These are phyloP conservation scores for Micrasema longulum DNA, from an alignment of 1,140 invertebrate species.

Conservation along the genomic window DNA sequence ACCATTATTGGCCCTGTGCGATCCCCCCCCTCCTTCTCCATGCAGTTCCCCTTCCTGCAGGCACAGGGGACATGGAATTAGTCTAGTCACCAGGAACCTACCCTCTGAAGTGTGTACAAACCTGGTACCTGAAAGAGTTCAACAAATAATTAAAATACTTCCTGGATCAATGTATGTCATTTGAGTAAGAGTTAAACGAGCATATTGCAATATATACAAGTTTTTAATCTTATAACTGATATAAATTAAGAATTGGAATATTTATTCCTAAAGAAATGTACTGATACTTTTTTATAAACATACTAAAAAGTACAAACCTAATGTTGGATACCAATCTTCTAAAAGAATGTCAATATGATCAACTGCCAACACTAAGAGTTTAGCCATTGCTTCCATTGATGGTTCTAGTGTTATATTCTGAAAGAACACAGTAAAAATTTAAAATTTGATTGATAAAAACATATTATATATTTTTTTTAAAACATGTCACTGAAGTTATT, in stretches of 20 bases:
- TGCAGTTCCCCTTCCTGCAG: slow-evolving; percentile 63
- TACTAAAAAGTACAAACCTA: slow-evolving; percentile 68
- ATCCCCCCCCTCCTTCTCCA: slow-evolving; percentile 24
- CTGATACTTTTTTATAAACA: too few relatives aligned
- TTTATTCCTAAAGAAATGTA: too few relatives aligned
- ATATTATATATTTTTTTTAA: too few relatives aligned
- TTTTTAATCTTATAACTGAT: too few relatives aligned
- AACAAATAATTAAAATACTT: slow-evolving; percentile 36
- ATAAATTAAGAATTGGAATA: too few relatives aligned
- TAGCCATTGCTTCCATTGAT: slow-evolving; percentile 82
- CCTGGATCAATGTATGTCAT: too few relatives aligned
- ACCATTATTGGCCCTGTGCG: slow-evolving; percentile 24
- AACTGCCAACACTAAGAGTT: slow-evolving; percentile 90
- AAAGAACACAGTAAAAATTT: too few relatives aligned
- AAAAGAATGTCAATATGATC: slow-evolving; percentile 96
- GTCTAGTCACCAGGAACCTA: slow-evolving; percentile 92
- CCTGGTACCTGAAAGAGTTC: slow-evolving; percentile 78
- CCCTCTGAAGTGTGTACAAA: slow-evolving; percentile 98
- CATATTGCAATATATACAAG: too few relatives aligned
- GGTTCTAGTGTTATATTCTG: slow-evolving; percentile 77
- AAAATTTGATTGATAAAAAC: slow-evolving; percentile 10
- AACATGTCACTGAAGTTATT: too few relatives aligned
- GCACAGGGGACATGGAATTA: slow-evolving; percentile 93
- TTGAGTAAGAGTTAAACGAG: too few relatives aligned
- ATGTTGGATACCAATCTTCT: slow-evolving; percentile 98